Base-by-base conservation (phyloP, 2,797 vertebrate species). In the Rousettus madagascariensis region DNA sequence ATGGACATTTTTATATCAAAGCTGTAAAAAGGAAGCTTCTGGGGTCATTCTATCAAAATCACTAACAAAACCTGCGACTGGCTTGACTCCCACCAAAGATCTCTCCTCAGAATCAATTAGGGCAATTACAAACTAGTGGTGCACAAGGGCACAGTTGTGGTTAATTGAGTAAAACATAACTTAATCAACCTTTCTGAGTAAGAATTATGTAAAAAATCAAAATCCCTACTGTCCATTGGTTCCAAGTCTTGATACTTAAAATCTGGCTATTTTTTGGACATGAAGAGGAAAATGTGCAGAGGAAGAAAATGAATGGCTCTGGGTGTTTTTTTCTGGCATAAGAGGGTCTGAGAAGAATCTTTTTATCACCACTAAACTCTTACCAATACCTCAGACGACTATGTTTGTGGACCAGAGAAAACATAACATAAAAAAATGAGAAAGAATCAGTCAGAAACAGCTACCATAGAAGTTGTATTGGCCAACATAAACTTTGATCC, bases 41-140 rank as follows among this genome's bases (percentile, higher is more conserved):
- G 43, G 55, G 74, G 30, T 86, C 68, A 95, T 86, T 69, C 36
- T 36, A 86, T 96, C 77, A 93, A 95, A 91, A 93, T 92, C 71
- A 59, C 84, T 80, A 92, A 87, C 87, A 95, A 94, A 92, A 16
- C 43, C 57, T 80, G 69, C 36, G 71, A 85, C 71, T 94, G 87
- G 82, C 68, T 91, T 94, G 82, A 83, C 46, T 53, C 55, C 68
- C 33, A 86, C 63, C 63, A 75, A 90, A 69, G 33, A 84, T 88
- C 95, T 69, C 8, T n/a, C 79, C 79, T 87, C 59, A 83, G 33
- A 97, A 97, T 93, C 94, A 95, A 96, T 91, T 80, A 95, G 66
- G 83, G 33, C n/a, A n/a, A 88, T 94, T 90, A 84, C 68, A 72
- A 90, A 92, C 89, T 80, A 82, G n/a, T 41, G 5, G 51, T 57